Percentiles rank a stretch among this genome's conserved stretches.
Conservation (phyloP, 2,113 vertebrate species). For the Anhinga rufa region DNA sequence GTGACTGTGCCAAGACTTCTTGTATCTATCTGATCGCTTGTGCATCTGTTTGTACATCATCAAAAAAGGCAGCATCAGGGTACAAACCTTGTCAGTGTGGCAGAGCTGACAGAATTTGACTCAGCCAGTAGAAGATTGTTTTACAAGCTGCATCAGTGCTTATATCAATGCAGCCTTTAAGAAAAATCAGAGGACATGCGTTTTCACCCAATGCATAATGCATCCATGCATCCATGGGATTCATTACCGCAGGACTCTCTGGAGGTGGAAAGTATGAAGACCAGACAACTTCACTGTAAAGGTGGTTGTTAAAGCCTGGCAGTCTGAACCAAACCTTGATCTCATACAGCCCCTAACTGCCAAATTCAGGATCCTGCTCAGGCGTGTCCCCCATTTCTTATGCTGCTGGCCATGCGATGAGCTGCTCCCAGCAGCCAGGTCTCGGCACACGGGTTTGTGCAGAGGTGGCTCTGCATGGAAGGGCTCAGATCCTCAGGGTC, state of each 20-base stretch:
- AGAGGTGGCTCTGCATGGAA: not conserved
- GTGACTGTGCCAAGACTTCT: not conserved
- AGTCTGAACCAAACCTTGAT: not conserved
- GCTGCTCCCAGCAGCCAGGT: not conserved
- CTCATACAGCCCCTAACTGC: not conserved
- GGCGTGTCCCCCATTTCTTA: accelerated
- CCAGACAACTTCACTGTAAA: not conserved
- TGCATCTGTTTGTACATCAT: not conserved
- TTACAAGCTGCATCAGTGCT: not conserved
- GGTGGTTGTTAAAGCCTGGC: not conserved
- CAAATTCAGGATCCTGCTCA: not conserved
- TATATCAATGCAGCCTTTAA: not conserved
- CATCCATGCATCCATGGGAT: not conserved
- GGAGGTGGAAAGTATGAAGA: not conserved
- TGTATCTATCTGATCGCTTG: not conserved
- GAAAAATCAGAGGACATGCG: not conserved
- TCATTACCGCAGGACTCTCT: not conserved
- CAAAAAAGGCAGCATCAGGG: not conserved
- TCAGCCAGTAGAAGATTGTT: not conserved
- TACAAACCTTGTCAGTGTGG: not conserved
- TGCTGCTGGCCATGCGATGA: accelerated
- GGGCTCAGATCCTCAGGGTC: not conserved
- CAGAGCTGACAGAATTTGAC: not conserved
- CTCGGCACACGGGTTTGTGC: not conserved
- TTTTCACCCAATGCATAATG: not conserved